phyloP scores from a whole-genome alignment of 1,140 invertebrate genomes.

The Pteromalus puparum region DNA sequence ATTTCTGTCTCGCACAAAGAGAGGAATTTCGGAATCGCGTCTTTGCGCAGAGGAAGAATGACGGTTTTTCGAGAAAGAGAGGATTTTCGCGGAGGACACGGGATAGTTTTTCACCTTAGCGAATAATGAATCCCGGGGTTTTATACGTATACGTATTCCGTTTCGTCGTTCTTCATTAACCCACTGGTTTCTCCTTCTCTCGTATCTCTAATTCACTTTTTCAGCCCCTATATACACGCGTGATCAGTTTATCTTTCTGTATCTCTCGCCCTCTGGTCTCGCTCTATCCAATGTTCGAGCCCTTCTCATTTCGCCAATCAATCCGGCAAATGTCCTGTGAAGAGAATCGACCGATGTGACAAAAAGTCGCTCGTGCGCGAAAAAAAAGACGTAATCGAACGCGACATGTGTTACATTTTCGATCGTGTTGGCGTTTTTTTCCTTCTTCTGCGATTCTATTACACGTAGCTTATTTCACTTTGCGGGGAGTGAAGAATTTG shows the following conservation, averaged over 20 bases:
- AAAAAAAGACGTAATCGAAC: background rate
- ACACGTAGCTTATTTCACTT: too few relatives aligned
- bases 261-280: background rate
- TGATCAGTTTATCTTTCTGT: constrained; percentile 16
- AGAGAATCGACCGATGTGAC: constrained; percentile 1
- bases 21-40: background rate
- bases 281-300: background rate
- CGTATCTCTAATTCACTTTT: background rate
- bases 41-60: too few relatives aligned
- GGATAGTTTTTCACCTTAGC: too few relatives aligned
- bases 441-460: too few relatives aligned
- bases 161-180: background rate
- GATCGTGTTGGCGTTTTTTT: too few relatives aligned
- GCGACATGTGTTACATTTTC: background rate
- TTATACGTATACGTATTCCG: too few relatives aligned
- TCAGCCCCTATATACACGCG: background rate
- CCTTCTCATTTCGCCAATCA: constrained; percentile 33
- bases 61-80: too few relatives aligned
- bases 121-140: too few relatives aligned
- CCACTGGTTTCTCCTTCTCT: background rate
- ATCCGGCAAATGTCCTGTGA: constrained; percentile 26
- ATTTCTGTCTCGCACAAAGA: background rate
- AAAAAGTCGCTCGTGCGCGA: background rate
- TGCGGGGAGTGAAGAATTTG: too few relatives aligned
- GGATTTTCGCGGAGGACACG: too few relatives aligned